Conservation (phyloP, 2,113 vertebrate genomes). For the Platanista minor region DNA sequence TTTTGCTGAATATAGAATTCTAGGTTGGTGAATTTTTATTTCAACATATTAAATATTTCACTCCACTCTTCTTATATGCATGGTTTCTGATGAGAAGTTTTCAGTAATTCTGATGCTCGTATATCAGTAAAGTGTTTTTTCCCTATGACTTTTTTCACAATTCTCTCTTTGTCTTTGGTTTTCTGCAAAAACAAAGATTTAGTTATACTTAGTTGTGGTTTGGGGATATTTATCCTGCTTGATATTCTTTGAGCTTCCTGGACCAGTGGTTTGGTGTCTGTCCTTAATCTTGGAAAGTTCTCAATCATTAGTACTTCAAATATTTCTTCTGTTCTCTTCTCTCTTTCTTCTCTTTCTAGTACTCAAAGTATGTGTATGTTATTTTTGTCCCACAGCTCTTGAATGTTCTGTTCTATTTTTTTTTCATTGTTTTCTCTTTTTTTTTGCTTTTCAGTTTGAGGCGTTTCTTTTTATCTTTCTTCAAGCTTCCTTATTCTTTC, state of each 20-base stretch:
- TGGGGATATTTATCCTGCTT: not conserved
- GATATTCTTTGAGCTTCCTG: not conserved
- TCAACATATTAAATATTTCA: too few species aligned
- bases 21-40: too few species aligned
- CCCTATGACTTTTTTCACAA: not conserved
- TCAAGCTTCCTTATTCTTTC: not conserved
- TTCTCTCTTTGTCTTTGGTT: not conserved
- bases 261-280: not conserved
- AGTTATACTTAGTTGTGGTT: not conserved
- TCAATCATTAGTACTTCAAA: not conserved
- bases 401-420: not conserved
- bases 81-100: not conserved
- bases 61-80: too few species aligned
- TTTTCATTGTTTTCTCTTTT: not conserved
- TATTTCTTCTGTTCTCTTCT: not conserved
- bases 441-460: not conserved
- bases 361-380: not conserved
- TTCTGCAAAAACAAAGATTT: not conserved
- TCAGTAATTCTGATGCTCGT: not conserved
- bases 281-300: not conserved
- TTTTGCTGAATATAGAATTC: too few species aligned
- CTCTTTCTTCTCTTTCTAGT: not conserved
- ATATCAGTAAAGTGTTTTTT: not conserved
- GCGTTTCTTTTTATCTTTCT: not conserved
- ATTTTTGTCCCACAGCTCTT: not conserved